phyloP scores from a whole-genome alignment of 2,797 vertebrate genomes.

The Crenichthys baileyi region DNA sequence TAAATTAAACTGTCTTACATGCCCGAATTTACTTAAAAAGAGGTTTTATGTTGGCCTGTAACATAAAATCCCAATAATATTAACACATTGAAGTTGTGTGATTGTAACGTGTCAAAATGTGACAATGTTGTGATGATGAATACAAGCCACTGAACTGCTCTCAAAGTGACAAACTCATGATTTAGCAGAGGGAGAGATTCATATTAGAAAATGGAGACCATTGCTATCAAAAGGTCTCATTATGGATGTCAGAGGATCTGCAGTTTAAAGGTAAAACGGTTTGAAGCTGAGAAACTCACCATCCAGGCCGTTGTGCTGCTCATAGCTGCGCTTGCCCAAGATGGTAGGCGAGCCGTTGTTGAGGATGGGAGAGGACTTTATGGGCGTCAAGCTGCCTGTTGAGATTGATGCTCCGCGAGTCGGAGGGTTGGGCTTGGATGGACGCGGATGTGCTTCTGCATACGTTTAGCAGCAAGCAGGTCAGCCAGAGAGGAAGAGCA shows the following conservation, averaged over 20 bases:
- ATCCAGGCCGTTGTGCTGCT: conserved; percentile 97
- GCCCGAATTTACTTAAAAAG: too few species aligned
- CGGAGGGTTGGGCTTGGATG: conserved; percentile 86
- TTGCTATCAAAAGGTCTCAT: not conserved
- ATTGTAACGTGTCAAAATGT: too few species aligned
- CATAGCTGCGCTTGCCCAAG: conserved; percentile 94
- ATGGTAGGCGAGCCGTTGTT: conserved; percentile 98
- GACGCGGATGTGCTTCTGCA: conserved; percentile 93
- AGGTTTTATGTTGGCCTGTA: too few species aligned
- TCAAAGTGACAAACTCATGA: not conserved
- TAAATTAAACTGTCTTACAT: too few species aligned
- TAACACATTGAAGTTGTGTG: too few species aligned
- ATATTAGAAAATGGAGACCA: not conserved
- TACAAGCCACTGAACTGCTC: too few species aligned
- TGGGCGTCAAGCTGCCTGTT: conserved; percentile 89
- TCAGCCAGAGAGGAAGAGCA: not conserved
- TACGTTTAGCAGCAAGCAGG: not conserved
- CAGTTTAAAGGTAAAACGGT: not conserved
- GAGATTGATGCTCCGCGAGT: conserved; percentile 84
- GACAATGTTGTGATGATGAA: too few species aligned
- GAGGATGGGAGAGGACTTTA: conserved; percentile 92
- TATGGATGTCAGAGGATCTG: not conserved
- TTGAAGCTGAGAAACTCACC: conserved; percentile 74
- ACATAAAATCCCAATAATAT: too few species aligned
- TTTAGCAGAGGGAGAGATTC: not conserved